Conservation (phyloP, 2,113 vertebrate species). For the Corythoichthys intestinalis region DNA sequence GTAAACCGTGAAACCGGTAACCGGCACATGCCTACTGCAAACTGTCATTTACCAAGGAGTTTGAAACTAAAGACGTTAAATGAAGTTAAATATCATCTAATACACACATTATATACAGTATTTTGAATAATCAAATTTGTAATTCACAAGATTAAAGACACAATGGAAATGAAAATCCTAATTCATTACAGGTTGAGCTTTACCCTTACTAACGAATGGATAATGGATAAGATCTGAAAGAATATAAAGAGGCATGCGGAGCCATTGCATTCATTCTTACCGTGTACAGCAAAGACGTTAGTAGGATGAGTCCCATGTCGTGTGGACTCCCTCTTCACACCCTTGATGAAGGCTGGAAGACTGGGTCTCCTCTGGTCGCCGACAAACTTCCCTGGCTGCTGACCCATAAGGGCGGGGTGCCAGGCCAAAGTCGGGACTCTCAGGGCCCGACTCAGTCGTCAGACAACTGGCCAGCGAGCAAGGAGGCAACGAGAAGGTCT, state of each 20-base stretch:
- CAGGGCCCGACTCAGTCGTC: conserved; percentile 49
- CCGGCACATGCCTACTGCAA: too few relatives aligned
- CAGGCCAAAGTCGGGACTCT: conserved; percentile 71
- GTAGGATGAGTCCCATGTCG: conserved; percentile 83
- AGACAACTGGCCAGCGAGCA: conserved; percentile 14
- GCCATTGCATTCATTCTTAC: conserved; percentile 73
- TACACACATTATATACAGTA: too few relatives aligned
- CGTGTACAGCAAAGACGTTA: conserved; percentile 92
- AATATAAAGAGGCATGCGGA: neutral
- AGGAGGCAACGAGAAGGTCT: neutral
- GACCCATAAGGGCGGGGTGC: conserved; percentile 92
- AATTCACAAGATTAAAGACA: too few relatives aligned
- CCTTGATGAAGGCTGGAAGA: conserved; percentile 94
- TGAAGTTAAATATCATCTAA: too few relatives aligned
- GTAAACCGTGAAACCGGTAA: too few relatives aligned
- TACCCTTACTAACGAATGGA: too few relatives aligned
- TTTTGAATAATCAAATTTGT: too few relatives aligned
- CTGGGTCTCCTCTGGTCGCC: conserved; percentile 98
- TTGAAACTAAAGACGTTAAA: too few relatives aligned
- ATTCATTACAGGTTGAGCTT: too few relatives aligned
- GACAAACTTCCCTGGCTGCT: conserved; percentile 97
- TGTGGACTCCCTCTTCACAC: conserved; percentile 82
- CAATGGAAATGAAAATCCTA: too few relatives aligned
- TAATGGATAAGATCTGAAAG: too few relatives aligned
- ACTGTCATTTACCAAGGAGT: too few relatives aligned